Conservation (phyloP, 2,113 vertebrate genomes). For the Prolemur simus region DNA sequence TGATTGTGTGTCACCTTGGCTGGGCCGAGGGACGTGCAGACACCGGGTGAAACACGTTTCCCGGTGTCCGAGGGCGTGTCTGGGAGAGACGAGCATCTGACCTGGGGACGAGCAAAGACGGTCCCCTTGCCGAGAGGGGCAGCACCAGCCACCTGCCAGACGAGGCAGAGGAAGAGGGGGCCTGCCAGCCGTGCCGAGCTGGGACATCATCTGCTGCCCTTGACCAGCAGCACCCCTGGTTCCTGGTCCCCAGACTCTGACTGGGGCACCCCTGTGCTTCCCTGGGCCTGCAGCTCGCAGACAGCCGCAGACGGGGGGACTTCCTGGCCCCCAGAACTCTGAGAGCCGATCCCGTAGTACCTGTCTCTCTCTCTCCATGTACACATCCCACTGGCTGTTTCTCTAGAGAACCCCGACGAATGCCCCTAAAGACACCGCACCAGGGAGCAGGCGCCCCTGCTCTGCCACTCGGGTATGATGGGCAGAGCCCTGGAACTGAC, state of each 20-base stretch:
- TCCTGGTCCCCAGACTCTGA: too few species aligned
- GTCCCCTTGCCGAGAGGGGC: accelerated
- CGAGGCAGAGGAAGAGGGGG: not conserved
- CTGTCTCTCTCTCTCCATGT: not conserved
- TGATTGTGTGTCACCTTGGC: not conserved
- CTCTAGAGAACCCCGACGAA: not conserved
- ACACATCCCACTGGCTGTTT: not conserved
- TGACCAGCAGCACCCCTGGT: accelerated
- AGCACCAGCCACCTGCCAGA: too few species aligned
- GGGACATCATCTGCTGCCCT: too few species aligned
- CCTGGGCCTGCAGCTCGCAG: not conserved
- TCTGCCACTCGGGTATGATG: accelerated
- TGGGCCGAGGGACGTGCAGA: not conserved
- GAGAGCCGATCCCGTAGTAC: not conserved
- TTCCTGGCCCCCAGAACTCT: accelerated
- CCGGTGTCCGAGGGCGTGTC: not conserved
- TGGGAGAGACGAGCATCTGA: too few species aligned
- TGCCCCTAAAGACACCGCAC: not conserved
- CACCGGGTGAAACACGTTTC: too few species aligned
- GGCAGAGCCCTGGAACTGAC: not conserved
- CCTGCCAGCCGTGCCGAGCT: accelerated
- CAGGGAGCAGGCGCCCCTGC: accelerated
- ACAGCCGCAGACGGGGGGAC: not conserved
- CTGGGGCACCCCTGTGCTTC: accelerated
- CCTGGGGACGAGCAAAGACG: not conserved